Percentiles rank a stretch among this genome's conserved stretches.
phyloP scores from a whole-genome alignment of 2,113 vertebrate species.

The Dicaeum eximium region DNA sequence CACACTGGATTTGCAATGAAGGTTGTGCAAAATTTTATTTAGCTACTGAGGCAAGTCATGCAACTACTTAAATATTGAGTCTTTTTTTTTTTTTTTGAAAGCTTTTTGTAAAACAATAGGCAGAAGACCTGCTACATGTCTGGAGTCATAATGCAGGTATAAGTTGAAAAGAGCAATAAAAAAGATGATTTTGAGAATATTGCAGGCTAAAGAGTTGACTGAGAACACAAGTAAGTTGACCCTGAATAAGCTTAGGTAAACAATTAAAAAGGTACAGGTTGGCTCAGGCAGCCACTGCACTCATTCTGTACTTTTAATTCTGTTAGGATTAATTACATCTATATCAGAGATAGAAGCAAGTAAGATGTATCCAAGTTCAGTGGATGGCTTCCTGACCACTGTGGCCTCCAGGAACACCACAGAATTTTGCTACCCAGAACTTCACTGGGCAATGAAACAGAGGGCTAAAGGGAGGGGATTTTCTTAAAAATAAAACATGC shows the following conservation, averaged over 20 bases:
- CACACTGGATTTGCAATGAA: not conserved
- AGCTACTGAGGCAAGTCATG: not conserved
- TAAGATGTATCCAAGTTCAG: not conserved
- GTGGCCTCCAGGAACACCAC: not conserved
- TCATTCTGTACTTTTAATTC: not conserved
- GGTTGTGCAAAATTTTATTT: not conserved
- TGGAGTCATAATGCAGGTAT: not conserved
- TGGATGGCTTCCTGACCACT: not conserved
- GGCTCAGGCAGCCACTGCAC: not conserved
- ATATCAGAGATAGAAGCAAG: not conserved
- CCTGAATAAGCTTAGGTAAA: not conserved
- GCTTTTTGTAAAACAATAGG: not conserved
- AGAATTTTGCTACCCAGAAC: not conserved
- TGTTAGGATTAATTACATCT: not conserved
- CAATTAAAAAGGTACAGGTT: not conserved
- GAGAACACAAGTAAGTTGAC: not conserved
- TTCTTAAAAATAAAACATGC: not conserved
- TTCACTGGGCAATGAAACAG: not conserved
- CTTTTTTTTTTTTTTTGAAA: not conserved
- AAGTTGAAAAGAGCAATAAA: not conserved
- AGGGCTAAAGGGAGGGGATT: not conserved
- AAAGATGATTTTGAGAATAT: not conserved
- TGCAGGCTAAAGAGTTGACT: not conserved
- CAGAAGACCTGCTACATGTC: not conserved
- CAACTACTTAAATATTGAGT: not conserved